Evolutionary conservation across 1,140 invertebrate species (phyloP).

Genomic region (Theocolax elegans): DNA sequence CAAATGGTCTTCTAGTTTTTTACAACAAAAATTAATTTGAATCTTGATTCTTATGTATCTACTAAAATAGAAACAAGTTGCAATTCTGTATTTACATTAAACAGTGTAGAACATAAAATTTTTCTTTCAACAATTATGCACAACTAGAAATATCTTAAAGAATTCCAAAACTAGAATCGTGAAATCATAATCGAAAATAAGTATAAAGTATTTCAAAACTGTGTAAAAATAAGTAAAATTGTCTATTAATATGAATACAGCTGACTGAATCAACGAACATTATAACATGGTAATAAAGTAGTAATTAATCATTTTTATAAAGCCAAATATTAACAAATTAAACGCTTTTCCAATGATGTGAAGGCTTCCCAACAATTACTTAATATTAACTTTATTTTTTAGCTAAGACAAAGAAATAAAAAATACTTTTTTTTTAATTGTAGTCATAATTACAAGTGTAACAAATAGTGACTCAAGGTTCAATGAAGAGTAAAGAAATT

Average conservation of each 20-base stretch:
- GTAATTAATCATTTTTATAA: background rate
- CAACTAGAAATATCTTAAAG: constrained; percentile 1
- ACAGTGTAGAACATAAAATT: too few relatives aligned
- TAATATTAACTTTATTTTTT: too few relatives aligned
- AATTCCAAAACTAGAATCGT: too few relatives aligned
- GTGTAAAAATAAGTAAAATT: background rate
- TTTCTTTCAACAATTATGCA: constrained; percentile 5
- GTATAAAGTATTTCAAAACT: constrained; percentile 5
- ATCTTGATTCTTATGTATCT: too few relatives aligned
- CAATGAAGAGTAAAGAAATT: constrained; percentile 28
- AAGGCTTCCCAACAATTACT: background rate
- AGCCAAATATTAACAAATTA: constrained; percentile 4
- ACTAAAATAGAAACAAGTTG: too few relatives aligned
- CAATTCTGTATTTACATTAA: too few relatives aligned
- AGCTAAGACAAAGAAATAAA: too few relatives aligned
- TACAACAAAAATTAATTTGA: too few relatives aligned
- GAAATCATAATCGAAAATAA: constrained; percentile 1
- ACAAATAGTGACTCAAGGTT: constrained; percentile 23
- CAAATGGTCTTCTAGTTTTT: too few relatives aligned
- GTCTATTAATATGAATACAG: background rate
- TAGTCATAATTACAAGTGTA: constrained; percentile 6
- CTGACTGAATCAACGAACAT: constrained; percentile 4
- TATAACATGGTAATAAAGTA: too few relatives aligned
- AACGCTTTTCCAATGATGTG: constrained; percentile 15
- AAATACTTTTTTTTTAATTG: background rate